Base-by-base conservation (phyloP, 2,113 vertebrate species). In the Nesospiza acunhae region DNA sequence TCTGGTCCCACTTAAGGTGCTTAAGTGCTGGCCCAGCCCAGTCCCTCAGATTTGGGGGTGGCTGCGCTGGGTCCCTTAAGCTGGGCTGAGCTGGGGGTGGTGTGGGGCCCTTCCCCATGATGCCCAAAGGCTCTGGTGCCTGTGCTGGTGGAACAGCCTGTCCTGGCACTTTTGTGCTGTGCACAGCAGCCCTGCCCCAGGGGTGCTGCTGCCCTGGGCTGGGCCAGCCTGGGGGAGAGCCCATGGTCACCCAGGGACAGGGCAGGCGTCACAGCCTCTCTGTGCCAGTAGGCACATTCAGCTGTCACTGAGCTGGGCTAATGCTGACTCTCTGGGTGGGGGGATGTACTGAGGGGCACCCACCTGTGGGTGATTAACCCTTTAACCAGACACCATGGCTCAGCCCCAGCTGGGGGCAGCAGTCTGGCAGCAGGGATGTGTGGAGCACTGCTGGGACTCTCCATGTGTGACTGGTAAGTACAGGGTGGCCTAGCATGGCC, bases 41-140 rank as follows among this genome's bases (percentile, higher is more conserved):
- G 2, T 0, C 5, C 6, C 0, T 24, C 3, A 13, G 35, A 8
- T 14, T 0, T 23, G 37, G 6, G 10, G 52, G 9, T 11, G 3
- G 30, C 3, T 52, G 27, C 1, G 2, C 1, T 13, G 11, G 16
- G 13, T 39, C 15, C 4, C 6, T 33, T 4, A 22, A 23, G 27
- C 37, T 52, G 63, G 26, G 55, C 47, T 87, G 47, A n/a, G 28
- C 1, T 41, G n/a, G 7, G 14, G 37, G 6, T 37, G 37, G 13
- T 68, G 10, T 14, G 50, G 4, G 8, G 8, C 9, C 2, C 10
- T 28, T 49, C 5, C 7, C 15, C 11, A 8, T 4, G 41, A 4
- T 2, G 0, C 9, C 15, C 17, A 12, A 9, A 11, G 56, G 31
- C 37, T 0, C 1, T 3, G 37, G 26, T 30, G 52, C 3, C 42